Percentiles rank a stretch among this genome's conserved stretches.
Evolutionary conservation across 2,797 vertebrate genomes (phyloP).

Genomic region (Trachurus trachurus): DNA sequence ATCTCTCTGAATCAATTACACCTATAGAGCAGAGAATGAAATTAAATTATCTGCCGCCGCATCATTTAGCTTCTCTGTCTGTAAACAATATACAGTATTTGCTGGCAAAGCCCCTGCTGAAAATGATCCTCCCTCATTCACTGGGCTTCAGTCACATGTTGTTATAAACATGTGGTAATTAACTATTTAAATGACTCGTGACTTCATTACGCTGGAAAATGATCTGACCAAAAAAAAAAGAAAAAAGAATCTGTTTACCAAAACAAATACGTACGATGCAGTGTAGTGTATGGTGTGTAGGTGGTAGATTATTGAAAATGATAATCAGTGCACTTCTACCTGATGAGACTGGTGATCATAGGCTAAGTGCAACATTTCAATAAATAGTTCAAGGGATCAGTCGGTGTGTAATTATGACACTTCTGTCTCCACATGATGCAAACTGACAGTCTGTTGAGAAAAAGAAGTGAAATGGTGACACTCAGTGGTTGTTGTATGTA

Average conservation of each 20-base stretch:
- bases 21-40: neutral
- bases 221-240: neutral
- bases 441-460: neutral
- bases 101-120: neutral
- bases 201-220: neutral
- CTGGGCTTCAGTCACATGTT: neutral
- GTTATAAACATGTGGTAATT: no score
- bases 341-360: neutral
- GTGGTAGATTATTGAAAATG: neutral
- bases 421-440: neutral
- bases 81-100: neutral
- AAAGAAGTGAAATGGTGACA: conserved; percentile 58
- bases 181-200: neutral
- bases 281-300: no score
- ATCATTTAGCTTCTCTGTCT: neutral
- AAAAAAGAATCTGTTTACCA: neutral
- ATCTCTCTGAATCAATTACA: neutral
- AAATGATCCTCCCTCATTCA: conserved; percentile 1
- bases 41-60: neutral
- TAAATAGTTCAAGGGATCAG: neutral
- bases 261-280: neutral
- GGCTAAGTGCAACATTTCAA: neutral
- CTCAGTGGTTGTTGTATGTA: conserved; percentile 62
- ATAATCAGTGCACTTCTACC: no score
- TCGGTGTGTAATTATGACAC: neutral